Evolutionary conservation across 2,888 invertebrate genomes (phyloP), one percentile per base, ranked within the genome.

Genomic region (Epirrhoe alternata): DNA sequence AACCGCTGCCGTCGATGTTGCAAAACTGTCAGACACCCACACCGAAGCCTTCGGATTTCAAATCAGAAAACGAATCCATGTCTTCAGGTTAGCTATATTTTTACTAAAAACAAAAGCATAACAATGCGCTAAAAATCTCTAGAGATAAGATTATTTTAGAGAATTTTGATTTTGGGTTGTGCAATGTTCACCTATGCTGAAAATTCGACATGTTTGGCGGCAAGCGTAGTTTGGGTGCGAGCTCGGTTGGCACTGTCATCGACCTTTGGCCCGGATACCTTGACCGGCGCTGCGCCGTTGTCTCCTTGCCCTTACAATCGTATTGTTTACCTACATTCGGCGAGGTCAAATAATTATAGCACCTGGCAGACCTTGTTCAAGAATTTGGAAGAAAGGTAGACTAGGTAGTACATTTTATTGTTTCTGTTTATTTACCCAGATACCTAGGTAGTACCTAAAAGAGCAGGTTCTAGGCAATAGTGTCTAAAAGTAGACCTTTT

Each of bases 191-290:
- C 10, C 12, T 42, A 42, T 42, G 38, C 12, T 42, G 38, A 42
- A 12, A 42, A 42, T 42, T 10, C 1, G 38, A 1, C 4, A 35
- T 49, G n/a, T 56, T 89, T 87, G 89, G 88, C 87, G 89, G 88
- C 81, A 84, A 85, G 78, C 79, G 76, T 78, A 77, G 77, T 76
- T 75, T 74, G 77, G 71, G 76, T 78, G 72, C 74, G 66, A 70
- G 60, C 59, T 62, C 57, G 55, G 76, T 78, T 70, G 76, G 50
- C 79, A 83, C 90, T 92, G 92, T 91, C 92, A 90, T 90, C 90
- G 92, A 93, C 92, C 92, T 93, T 92, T 93, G 91, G 85, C 92
- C 91, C 87, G 89, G 87, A 93, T 91, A 93, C 92, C 92, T 93
- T 93, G 92, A 93, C 92, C 92, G 90, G 82, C 88, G 86, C 77